Evolutionary conservation across 2,888 invertebrate species (phyloP).

Genomic region (Eupeodes latifasciatus): DNA sequence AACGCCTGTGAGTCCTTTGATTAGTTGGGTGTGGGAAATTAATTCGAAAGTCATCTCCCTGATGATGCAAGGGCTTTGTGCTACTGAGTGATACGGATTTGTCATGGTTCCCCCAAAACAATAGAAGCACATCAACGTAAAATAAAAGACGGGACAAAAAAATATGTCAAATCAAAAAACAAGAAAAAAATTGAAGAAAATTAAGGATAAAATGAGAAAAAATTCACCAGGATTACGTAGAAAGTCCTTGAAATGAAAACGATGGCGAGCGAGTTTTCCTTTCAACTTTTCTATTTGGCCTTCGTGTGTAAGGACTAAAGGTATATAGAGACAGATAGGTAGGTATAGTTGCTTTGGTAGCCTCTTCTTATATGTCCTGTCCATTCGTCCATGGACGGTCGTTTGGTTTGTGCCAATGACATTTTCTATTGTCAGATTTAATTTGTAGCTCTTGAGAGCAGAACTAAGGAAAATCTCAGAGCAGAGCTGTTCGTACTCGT

Average conservation of each 20-base stretch:
- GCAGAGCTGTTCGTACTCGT: constrained; percentile 6
- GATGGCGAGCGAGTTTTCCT: constrained; percentile 59
- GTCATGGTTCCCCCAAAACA: constrained; percentile 69
- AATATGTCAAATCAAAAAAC: constrained; percentile 9
- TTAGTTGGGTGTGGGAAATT: constrained; percentile 76
- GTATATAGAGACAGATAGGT: background rate
- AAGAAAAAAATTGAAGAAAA: constrained; percentile 31
- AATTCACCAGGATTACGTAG: constrained; percentile 66
- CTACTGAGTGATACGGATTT: constrained; percentile 66
- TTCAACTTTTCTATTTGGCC: constrained; percentile 49
- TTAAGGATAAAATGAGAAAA: constrained; percentile 42
- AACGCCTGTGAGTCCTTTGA: constrained; percentile 59
- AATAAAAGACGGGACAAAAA: constrained; percentile 23
- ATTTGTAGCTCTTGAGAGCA: constrained; percentile 74
- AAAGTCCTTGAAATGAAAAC: constrained; percentile 52
- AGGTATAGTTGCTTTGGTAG: constrained; percentile 17
- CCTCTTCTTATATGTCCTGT: constrained; percentile 75
- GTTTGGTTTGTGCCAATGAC: constrained; percentile 69
- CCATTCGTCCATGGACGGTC: constrained; percentile 68
- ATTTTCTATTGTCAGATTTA: constrained; percentile 71
- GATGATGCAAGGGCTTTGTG: constrained; percentile 47
- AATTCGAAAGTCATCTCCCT: constrained; percentile 72
- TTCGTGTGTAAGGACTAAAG: constrained; percentile 11
- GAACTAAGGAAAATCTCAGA: constrained; percentile 31
- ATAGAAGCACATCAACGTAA: constrained; percentile 55